Evolutionary conservation across 2,113 vertebrate species (phyloP), one percentile per base, ranked within the genome.

Genomic region (Puntigrus tetrazona): DNA sequence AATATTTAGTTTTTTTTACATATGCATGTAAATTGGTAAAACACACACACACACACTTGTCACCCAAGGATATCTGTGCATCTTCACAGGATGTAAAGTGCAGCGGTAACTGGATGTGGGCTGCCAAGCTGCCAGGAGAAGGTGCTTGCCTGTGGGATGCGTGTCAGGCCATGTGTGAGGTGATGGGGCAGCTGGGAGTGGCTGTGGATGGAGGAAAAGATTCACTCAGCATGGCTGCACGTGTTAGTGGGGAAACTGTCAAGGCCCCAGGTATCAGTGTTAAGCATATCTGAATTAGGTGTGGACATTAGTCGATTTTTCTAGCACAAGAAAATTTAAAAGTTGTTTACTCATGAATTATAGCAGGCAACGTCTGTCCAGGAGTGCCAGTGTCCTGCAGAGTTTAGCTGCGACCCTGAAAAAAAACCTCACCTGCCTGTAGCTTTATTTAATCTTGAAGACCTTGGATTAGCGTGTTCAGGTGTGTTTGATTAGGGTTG

Each of bases 71-170:
- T 69, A 38, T 38, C 31, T 38, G 18, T 69, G 8, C 2, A 67
- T 63, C 77, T 20, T 86, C 81, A 29, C 73, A 98, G 97, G 97
- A 97, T 25, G 96, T 98, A 67, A 98, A 98, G 84, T 97, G 96
- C 65, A 98, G 97, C 14, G 97, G 95, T 5, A 98, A 98, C 92
- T 98, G 97, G 97, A 98, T 97, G 96, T 98, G 97, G 97, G 95
- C 96, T 0, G 97, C 97, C 25, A 97, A 97, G 90, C 94, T 97
- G 22, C 95, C 94, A 0, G 96, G 96, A 3, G 97, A 97, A 69
- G 96, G 97, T 0, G 94, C 94, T 0, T 90, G 90, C 43, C 90
- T 98, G 84, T 96, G 94, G 25, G 95, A 97, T 0, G 96, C 96
- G 36, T 98, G 97, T 83, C 90, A 90, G 52, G 96, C 97, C 50